Conservation (phyloP, 1,140 invertebrate species). For the Habropoda laboriosa region DNA sequence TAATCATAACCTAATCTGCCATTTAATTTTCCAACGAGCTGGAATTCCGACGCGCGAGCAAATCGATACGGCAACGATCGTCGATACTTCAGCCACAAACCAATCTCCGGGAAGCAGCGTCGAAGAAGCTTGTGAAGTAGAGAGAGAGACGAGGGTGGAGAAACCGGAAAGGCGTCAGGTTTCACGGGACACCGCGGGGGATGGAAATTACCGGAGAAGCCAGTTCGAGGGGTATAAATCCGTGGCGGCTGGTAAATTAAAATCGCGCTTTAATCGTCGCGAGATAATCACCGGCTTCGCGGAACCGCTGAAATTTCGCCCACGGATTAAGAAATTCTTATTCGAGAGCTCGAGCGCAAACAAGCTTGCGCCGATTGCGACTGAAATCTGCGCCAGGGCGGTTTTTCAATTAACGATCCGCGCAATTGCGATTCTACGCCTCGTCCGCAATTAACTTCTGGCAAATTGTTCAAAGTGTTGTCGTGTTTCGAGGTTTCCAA, state of each 20-base stretch:
- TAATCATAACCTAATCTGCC: slow-evolving; percentile 18
- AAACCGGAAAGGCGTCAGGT: not conserved
- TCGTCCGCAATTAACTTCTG: too few relatives aligned
- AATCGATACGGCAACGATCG: slow-evolving; percentile 3
- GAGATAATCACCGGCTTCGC: slow-evolving; percentile 12
- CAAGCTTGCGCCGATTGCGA: slow-evolving; percentile 11
- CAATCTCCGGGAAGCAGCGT: slow-evolving; percentile 18
- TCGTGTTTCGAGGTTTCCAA: too few relatives aligned
- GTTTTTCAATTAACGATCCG: slow-evolving; percentile 25
- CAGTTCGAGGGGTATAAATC: slow-evolving; percentile 11
- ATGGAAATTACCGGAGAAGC: not conserved
- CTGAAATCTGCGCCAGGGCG: not conserved
- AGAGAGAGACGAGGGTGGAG: not conserved
- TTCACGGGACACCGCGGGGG: not conserved
- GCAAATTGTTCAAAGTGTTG: not conserved
- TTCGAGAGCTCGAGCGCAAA: not conserved
- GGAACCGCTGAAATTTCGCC: not conserved
- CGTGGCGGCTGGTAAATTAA: slow-evolving; percentile 28
- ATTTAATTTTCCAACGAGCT: slow-evolving; percentile 3
- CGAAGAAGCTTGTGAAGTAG: too few relatives aligned
- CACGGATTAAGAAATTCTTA: slow-evolving; percentile 9
- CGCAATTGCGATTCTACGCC: too few relatives aligned
- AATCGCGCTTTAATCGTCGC: slow-evolving; percentile 32
- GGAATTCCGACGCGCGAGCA: not conserved
- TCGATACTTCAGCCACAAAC: not conserved